Percentiles rank a stretch among this genome's conserved stretches.
phyloP scores from a whole-genome alignment of 2,113 vertebrate species.

The Ptychochromis oligacanthus region DNA sequence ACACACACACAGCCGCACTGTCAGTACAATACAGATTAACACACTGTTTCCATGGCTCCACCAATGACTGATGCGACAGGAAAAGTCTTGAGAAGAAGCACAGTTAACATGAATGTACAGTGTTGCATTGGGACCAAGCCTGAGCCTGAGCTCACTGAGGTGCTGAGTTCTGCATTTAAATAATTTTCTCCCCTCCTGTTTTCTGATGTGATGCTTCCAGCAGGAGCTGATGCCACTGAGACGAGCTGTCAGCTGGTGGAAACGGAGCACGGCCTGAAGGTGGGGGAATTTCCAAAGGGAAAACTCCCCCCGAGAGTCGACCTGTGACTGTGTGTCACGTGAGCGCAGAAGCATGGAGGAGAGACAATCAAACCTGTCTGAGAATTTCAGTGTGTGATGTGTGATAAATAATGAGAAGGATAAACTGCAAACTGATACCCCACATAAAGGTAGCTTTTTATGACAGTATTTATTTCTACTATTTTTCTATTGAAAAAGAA shows the following conservation, averaged over 20 bases:
- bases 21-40: background rate
- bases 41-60: background rate
- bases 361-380: background rate
- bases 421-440: constrained; percentile 19
- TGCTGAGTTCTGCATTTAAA: constrained; percentile 22
- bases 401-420: background rate
- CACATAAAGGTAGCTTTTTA: constrained; percentile 35
- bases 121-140: background rate
- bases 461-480: constrained; percentile 53
- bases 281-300: constrained; percentile 68
- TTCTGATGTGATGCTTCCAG: constrained; percentile 44
- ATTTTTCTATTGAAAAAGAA: constrained; percentile 38
- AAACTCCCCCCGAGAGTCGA: constrained; percentile 42
- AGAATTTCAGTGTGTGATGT: constrained; percentile 3
- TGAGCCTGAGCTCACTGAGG: background rate
- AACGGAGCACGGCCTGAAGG: constrained; percentile 59
- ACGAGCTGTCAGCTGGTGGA: constrained; percentile 55
- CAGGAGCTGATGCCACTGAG: constrained; percentile 68
- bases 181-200: background rate
- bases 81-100: constrained; percentile 32
- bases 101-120: background rate
- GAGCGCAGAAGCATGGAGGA: constrained; percentile 30
- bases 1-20: background rate
- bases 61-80: background rate
- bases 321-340: constrained; percentile 20